A percentile compares a stretch with the other conserved stretches of the same genome.
Conservation (phyloP, 2,113 vertebrate species). For the pig (Sus scrofa) region T2T-Sscrofa CM000818.6:44162001-44162500, state of each 20-base stretch:
- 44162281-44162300: not conserved
- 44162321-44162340: too few species aligned
- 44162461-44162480: not conserved
- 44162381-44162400: too few species aligned
- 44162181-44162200: not conserved
- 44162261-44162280: not conserved
- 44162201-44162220: not conserved
- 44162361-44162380: not conserved
- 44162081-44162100: not conserved
- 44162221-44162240: not conserved
- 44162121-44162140: not conserved
- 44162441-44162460: not conserved
- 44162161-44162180: not conserved
- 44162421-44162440: not conserved
- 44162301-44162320: not conserved
- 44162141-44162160: not conserved
- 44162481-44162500: not conserved
- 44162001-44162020: too few species aligned
- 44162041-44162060: slow-evolving; percentile 20
- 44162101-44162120: not conserved
- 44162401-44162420: not conserved
- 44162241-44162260: not conserved
- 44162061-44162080: not conserved
- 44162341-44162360: too few species aligned
- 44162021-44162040: slow-evolving; percentile 6